These are phyloP conservation scores for Drosophila koepferae DNA, from an alignment of 2,888 invertebrate genomes.

Conservation along the genomic window DNA sequence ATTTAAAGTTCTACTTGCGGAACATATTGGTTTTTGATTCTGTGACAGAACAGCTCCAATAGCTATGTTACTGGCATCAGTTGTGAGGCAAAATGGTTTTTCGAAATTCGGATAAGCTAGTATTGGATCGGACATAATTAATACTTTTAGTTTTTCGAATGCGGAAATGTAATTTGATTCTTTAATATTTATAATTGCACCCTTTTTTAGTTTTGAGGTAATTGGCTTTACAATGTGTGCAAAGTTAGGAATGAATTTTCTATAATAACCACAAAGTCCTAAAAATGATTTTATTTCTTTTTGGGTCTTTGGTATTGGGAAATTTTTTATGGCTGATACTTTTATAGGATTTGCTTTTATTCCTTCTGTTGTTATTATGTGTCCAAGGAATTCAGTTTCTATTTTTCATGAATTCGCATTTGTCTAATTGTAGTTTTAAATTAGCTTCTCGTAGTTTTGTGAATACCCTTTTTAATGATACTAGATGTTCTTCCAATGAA, in stretches of 20 bases:
- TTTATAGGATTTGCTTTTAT: background rate
- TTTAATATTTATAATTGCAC: too few relatives aligned
- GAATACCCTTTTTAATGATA: background rate
- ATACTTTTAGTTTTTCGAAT: too few relatives aligned
- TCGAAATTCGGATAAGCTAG: too few relatives aligned
- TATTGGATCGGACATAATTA: too few relatives aligned
- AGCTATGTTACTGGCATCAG: too few relatives aligned
- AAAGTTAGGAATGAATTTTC: too few relatives aligned
- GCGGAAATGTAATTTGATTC: too few relatives aligned
- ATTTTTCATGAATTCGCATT: background rate
- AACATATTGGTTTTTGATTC: too few relatives aligned
- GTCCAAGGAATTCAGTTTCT: background rate
- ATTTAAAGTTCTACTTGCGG: too few relatives aligned
- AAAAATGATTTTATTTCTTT: background rate
- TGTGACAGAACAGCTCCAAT: too few relatives aligned
- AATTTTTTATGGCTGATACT: background rate
- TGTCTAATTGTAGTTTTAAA: background rate
- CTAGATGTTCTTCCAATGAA: background rate
- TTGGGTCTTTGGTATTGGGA: background rate
- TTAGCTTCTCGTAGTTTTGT: background rate
- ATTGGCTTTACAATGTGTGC: background rate
- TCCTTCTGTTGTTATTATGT: background rate
- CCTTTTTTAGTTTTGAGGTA: background rate
- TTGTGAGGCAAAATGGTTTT: too few relatives aligned
- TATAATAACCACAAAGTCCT: too few relatives aligned